Conservation (phyloP, 2,797 vertebrate genomes). For the Muscicapa comitata region DNA sequence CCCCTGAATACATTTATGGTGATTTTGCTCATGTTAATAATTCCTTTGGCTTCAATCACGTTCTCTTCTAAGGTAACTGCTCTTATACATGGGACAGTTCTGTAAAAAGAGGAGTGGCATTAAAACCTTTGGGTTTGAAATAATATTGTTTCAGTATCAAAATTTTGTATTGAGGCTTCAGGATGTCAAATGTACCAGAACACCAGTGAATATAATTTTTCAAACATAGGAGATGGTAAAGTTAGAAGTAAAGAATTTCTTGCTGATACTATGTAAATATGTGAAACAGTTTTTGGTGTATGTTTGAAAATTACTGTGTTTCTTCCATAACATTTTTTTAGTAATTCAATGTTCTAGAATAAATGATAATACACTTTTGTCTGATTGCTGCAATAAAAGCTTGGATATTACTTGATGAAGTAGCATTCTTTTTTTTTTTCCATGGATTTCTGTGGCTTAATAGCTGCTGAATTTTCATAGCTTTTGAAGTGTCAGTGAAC, state of each 20-base stretch:
- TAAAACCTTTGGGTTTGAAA: background rate
- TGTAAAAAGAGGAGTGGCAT: background rate
- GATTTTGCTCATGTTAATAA: background rate
- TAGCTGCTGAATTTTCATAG: background rate
- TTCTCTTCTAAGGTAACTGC: background rate
- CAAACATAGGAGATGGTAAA: background rate
- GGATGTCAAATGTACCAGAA: background rate
- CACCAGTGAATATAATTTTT: background rate
- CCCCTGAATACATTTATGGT: background rate
- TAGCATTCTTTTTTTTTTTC: background rate
- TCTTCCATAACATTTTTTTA: background rate
- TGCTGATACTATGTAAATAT: background rate
- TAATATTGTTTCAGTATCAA: background rate
- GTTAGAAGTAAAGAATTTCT: background rate
- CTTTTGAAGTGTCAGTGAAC: conserved; percentile 1
- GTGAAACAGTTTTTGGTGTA: background rate
- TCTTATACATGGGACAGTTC: background rate
- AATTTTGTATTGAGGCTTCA: background rate
- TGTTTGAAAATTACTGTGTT: background rate
- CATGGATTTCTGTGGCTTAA: background rate
- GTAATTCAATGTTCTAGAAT: background rate
- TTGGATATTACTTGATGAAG: background rate
- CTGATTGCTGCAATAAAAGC: background rate
- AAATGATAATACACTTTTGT: background rate
- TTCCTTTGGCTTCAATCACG: background rate